Evolutionary conservation across 1,140 invertebrate species (phyloP), one percentile per base, ranked within the genome.

Genomic region (Sweltsa coloradensis): DNA sequence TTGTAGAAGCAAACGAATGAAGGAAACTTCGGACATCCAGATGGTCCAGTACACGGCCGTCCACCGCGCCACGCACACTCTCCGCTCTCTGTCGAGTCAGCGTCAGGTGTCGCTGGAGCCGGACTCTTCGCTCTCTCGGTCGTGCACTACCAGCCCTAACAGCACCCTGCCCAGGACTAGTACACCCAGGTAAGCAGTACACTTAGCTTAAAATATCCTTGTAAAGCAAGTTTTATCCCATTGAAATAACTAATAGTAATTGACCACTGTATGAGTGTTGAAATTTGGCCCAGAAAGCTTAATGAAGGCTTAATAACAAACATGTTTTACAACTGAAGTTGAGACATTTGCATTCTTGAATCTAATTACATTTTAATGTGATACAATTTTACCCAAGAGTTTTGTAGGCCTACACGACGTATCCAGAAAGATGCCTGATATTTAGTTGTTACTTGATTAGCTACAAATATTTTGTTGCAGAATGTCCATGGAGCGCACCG

Each of bases 1-100:
- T 47, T 51, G 2, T 24, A 52, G 54, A 47, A 53, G 50, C 26
- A 53, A 53, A 40, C 27, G 54, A 3, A 26, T 47, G 21, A 44
- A 51, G 21, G 46, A 47, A 19, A 53, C 49, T 2, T 50, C 54
- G 9, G 58, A 56, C 41, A 54, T 55, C 9, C 56, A 57, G 43
- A 55, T 64, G 55, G 55, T 60, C 3, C 60, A 60, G 47, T 62
- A 64, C 41, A 54, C 58, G 36, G 58, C 60, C 21, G 55, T 61
- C 6, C 58, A 64, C 11, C 47, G 58, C 41, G 60, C 58, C 18
- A 57, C 53, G 9, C 51, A 54, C 31, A 61, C 57, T 45, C 45
- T 64, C 4, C 51, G 59, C 18, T 56, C 54, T 24, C 34, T 62
- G 24, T 59, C 57, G 25, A 51, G 47, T 16, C 52, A 51, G 19